Percentiles rank a stretch among this genome's conserved stretches.
Evolutionary conservation across 2,113 vertebrate species (phyloP).

Genomic region (Labrus mixtus): DNA sequence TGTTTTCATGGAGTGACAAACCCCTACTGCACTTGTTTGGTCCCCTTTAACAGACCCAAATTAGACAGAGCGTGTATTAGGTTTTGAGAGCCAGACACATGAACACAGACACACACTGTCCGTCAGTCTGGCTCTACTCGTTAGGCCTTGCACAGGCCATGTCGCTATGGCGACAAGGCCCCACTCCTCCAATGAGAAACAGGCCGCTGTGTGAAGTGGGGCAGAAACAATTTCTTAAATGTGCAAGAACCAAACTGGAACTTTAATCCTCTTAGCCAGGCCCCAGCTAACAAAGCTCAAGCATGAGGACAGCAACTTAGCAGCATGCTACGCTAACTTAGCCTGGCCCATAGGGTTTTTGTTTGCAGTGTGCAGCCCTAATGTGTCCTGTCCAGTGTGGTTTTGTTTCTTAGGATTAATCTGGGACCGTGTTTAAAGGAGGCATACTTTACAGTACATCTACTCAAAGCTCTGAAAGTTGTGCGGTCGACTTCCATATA

Average conservation of each 20-base stretch:
- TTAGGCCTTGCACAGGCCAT: constrained; percentile 57
- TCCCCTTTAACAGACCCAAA: constrained; percentile 45
- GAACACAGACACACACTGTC: constrained; percentile 47
- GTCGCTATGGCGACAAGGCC: constrained; percentile 78
- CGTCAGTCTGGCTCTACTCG: constrained; percentile 56
- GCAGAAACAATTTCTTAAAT: constrained; percentile 86
- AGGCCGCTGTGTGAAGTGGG: constrained; percentile 81
- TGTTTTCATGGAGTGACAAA: constrained; percentile 30
- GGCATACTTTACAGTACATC: constrained; percentile 12
- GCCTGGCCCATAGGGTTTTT: constrained; percentile 50
- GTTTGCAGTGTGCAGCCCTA: constrained; percentile 51
- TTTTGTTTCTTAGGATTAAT: constrained; percentile 40
- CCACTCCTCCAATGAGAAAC: constrained; percentile 65
- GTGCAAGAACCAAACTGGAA: constrained; percentile 84
- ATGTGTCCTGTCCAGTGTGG: constrained; percentile 42
- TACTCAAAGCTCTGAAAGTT: constrained; percentile 24
- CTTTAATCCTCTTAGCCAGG: constrained; percentile 85
- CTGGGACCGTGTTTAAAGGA: constrained; percentile 20
- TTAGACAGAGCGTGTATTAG: constrained; percentile 50
- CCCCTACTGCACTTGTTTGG: constrained; percentile 39
- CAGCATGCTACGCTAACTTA: constrained; percentile 70
- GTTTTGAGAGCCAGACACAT: constrained; percentile 53
- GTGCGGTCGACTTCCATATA: constrained; percentile 30
- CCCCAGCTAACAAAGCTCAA: constrained; percentile 77
- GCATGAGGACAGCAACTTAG: constrained; percentile 71